Percentiles rank a stretch among this genome's conserved stretches.
Evolutionary conservation across 2,888 invertebrate genomes (phyloP).

Genomic region (Drosophila setosimentum): DNA sequence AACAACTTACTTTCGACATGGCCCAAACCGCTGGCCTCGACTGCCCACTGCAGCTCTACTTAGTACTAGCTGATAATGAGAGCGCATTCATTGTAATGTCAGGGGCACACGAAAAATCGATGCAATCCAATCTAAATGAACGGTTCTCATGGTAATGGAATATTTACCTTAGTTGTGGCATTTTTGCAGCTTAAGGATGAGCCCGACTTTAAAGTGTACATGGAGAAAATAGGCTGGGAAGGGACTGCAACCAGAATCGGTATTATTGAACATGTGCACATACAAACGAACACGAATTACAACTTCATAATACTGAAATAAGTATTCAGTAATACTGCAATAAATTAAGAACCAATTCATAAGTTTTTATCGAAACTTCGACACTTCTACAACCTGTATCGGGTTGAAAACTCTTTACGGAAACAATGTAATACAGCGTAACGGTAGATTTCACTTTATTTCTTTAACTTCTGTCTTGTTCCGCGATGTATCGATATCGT

Average conservation of each 20-base stretch:
- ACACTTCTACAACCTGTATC: not conserved
- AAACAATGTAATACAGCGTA: not conserved
- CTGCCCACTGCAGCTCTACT: not conserved
- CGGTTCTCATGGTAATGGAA: constrained; percentile 41
- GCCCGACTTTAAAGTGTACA: not conserved
- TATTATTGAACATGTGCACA: not conserved
- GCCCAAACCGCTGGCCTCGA: constrained; percentile 7
- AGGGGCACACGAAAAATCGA: constrained; percentile 34
- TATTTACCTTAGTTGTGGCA: constrained; percentile 26
- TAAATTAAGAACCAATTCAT: not conserved
- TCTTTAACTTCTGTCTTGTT: not conserved
- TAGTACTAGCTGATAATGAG: not conserved
- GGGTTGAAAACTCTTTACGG: not conserved
- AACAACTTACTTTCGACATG: constrained; percentile 6
- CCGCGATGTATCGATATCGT: not conserved
- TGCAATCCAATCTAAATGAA: constrained; percentile 39
- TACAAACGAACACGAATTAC: not conserved
- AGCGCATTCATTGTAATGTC: constrained; percentile 9
- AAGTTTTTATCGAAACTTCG: not conserved
- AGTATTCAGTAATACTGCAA: not conserved
- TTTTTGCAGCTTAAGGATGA: not conserved
- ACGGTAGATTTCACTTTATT: not conserved
- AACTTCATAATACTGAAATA: not conserved
- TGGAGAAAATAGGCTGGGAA: not conserved
- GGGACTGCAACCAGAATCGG: not conserved